Evolutionary conservation across 2,113 vertebrate genomes (phyloP).

Genomic region (Tyto alba): DNA sequence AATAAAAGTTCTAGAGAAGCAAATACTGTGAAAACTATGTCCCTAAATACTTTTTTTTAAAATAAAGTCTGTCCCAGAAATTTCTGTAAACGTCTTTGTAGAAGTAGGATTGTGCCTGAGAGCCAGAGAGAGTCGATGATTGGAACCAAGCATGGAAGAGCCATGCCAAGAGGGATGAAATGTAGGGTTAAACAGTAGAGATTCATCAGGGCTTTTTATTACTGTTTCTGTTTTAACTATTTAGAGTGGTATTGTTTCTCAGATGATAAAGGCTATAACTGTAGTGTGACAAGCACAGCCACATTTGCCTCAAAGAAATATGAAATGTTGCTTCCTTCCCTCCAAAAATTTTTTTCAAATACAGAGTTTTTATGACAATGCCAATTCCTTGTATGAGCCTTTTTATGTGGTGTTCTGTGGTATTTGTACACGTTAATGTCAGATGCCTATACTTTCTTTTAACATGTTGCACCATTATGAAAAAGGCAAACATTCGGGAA

Average conservation of each 20-base stretch:
- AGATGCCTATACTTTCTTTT: background rate
- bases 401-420: background rate
- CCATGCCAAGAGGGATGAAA: background rate
- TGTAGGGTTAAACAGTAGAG: background rate
- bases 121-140: background rate
- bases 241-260: background rate
- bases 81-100: background rate
- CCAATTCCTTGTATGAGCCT: background rate
- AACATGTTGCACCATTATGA: background rate
- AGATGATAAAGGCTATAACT: background rate
- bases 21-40: background rate
- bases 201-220: background rate
- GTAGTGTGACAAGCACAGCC: background rate
- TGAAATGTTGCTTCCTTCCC: background rate
- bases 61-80: background rate
- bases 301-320: background rate
- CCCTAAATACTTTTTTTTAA: background rate
- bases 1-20: slow-evolving; percentile 11
- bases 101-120: background rate
- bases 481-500: background rate
- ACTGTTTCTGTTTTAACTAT: background rate
- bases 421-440: background rate
- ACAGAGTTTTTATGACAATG: background rate
- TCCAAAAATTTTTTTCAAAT: background rate
- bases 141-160: background rate